Percentiles rank a stretch among this genome's conserved stretches.
Evolutionary conservation across 2,113 vertebrate genomes (phyloP).

Genomic region (Syngnathoides biaculeatus): DNA sequence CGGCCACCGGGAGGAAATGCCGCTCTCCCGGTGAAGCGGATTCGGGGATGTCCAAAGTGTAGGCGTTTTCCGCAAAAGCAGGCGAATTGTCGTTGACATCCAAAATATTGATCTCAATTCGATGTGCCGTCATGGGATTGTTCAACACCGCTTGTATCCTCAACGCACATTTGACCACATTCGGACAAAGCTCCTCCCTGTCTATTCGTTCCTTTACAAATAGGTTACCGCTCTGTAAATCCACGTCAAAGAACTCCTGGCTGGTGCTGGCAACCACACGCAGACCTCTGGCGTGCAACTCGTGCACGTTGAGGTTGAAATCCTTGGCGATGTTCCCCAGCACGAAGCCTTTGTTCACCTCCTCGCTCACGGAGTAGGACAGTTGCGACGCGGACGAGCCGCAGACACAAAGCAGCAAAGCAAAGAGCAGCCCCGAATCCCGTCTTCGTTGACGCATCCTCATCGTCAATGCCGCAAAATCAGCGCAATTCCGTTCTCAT

Average conservation of each 20-base stretch:
- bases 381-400: neutral
- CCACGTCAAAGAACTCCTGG: neutral
- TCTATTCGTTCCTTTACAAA: constrained; percentile 39
- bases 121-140: constrained; percentile 53
- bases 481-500: neutral
- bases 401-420: neutral
- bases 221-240: neutral
- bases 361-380: constrained; percentile 4
- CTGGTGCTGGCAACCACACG: constrained; percentile 5
- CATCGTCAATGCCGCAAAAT: neutral
- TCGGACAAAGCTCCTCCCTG: constrained; percentile 62
- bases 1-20: constrained; percentile 35
- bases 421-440: neutral
- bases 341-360: constrained; percentile 9
- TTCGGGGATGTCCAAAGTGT: constrained; percentile 38
- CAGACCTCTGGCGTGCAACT: constrained; percentile 5
- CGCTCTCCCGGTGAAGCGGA: constrained; percentile 20
- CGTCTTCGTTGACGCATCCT: neutral
- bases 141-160: constrained; percentile 57
- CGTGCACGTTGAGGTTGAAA: constrained; percentile 3
- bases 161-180: constrained; percentile 44
- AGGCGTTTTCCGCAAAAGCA: constrained; percentile 23
- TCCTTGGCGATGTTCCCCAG: constrained; percentile 5
- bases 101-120: constrained; percentile 52
- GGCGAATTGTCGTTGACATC: constrained; percentile 69